These are phyloP conservation scores for Gastrophryne carolinensis DNA, from an alignment of 2,797 vertebrate genomes.

Conservation along the genomic window DNA sequence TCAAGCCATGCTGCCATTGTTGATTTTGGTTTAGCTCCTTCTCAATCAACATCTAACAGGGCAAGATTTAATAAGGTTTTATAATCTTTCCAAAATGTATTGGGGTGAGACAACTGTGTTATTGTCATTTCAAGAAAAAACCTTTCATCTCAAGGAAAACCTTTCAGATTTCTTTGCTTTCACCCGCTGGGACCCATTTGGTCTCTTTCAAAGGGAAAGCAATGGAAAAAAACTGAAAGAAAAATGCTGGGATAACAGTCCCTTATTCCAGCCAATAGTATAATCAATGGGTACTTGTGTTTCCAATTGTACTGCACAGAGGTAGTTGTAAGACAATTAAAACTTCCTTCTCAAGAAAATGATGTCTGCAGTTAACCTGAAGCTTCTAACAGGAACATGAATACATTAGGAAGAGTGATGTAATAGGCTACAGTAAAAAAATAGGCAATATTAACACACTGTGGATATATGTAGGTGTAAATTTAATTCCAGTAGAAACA, in stretches of 20 bases:
- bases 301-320: conserved; percentile 81
- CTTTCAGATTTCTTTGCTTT: conserved; percentile 96
- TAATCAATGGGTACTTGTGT: conserved; percentile 87
- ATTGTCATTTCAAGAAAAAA: conserved; percentile 88
- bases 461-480: background rate
- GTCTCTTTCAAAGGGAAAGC: conserved; percentile 90
- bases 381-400: conserved; percentile 75
- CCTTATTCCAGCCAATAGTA: conserved; percentile 78
- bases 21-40: conserved; percentile 88
- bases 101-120: conserved; percentile 67
- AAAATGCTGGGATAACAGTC: conserved; percentile 81
- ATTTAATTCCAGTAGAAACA: background rate
- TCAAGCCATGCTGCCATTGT: conserved; percentile 80
- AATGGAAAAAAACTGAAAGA: conserved; percentile 83
- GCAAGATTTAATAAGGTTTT: conserved; percentile 94
- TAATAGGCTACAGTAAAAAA: conserved; percentile 66
- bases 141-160: conserved; percentile 85
- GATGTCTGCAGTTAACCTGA: conserved; percentile 78
- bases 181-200: conserved; percentile 97
- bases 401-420: conserved; percentile 74
- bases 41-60: conserved; percentile 86
- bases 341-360: conserved; percentile 82
- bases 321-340: conserved; percentile 78
- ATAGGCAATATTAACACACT: background rate
- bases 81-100: conserved; percentile 81